Evolutionary conservation across 2,888 invertebrate genomes (phyloP).

Genomic region (Selenia dentaria): DNA sequence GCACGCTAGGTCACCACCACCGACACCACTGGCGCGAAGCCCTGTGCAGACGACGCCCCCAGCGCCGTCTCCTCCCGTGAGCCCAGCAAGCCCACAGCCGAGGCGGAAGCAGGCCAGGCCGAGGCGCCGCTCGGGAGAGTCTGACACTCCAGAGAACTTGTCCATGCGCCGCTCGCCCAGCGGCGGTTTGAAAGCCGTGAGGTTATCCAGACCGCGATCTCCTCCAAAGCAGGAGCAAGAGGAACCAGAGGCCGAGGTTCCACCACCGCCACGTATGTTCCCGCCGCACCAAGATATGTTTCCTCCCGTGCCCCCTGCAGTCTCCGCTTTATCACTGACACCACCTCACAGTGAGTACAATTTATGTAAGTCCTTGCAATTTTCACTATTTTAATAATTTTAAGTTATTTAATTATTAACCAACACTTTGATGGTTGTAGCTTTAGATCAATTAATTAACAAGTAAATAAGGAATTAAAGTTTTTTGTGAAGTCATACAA

Average conservation of each 20-base stretch:
- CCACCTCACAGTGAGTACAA: conserved; percentile 91
- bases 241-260: conserved; percentile 76
- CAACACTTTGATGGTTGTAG: background rate
- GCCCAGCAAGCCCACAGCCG: conserved; percentile 92
- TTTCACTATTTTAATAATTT: conserved; percentile 4
- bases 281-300: conserved; percentile 87
- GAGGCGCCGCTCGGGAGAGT: conserved; percentile 92
- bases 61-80: conserved; percentile 73
- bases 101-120: conserved; percentile 94
- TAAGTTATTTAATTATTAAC: background rate
- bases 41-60: conserved; percentile 73
- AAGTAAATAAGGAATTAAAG: too few relatives aligned
- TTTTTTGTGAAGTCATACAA: too few relatives aligned
- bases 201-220: conserved; percentile 68
- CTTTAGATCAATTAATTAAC: too few relatives aligned
- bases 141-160: conserved; percentile 84
- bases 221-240: conserved; percentile 72
- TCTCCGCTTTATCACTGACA: conserved; percentile 90
- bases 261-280: conserved; percentile 83
- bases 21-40: conserved; percentile 69
- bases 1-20: conserved; percentile 65
- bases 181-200: conserved; percentile 69
- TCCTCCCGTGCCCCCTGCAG: conserved; percentile 87
- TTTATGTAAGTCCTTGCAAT: conserved; percentile 22
- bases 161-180: conserved; percentile 84